Evolutionary conservation across 2,113 vertebrate genomes (phyloP), one percentile per base, ranked within the genome.

Genomic region (Aldabrachelys gigantea): DNA sequence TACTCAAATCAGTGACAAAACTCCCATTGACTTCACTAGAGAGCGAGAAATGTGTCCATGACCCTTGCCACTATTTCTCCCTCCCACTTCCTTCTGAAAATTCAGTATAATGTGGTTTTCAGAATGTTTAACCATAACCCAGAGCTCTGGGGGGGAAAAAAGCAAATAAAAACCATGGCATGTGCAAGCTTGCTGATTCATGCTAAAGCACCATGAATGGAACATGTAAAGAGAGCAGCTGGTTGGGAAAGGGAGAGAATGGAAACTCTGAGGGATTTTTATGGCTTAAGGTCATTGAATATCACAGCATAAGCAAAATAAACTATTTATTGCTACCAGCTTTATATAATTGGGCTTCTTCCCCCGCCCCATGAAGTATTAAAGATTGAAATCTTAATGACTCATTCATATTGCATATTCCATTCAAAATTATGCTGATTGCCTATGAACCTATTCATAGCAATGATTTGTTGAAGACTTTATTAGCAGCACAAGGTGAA

Each of bases 151-250:
- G 47, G 47, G 47, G 47, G 2, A 94, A 89, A 96, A 95, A 96
- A 96, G 94, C 91, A 80, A 97, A 96, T 89, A 88, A 90, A 97
- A 95, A 69, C 94, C 1, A n/a, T 50, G 82, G 96, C 97, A 97
- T 97, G 95, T 84, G 49, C 83, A 75, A 94, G 89, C 93, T 96
- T 96, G 97, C 87, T 92, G 84, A 88, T 98, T 97, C 96, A 92
- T 92, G 89, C 54, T 84, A 94, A 95, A 95, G 56, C 87, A 52
- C 87, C 93, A 80, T 97, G 96, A 98, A 97, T 97, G 97, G 97
- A 98, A 96, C 93, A 93, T 21, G 76, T 84, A 96, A 94, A 80
- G 91, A 88, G 88, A 96, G 87, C 95, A 98, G 95, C 96, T 98
- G 97, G 65, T 72, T 72, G 19, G n/a, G 89, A 83, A 75, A 79